Evolutionary conservation across 2,797 vertebrate species (phyloP).

Genomic region (Fringilla coelebs): DNA sequence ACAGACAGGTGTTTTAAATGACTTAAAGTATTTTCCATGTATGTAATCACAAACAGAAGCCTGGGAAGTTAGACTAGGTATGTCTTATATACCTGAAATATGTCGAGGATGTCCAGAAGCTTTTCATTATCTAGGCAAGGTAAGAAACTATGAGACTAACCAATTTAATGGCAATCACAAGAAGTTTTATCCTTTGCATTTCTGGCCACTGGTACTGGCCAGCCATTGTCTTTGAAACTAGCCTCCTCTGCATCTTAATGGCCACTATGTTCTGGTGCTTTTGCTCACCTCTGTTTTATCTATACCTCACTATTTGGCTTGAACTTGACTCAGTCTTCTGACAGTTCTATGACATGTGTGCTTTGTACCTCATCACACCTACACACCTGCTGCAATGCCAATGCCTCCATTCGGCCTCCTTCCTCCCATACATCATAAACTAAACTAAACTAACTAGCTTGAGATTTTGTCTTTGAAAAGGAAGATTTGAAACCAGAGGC

Average conservation of each 20-base stretch:
- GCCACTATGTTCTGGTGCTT: not conserved
- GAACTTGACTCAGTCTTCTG: not conserved
- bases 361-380: conserved; percentile 8
- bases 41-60: not conserved
- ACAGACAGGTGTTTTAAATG: not conserved
- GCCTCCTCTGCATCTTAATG: not conserved
- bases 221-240: not conserved
- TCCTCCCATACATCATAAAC: not conserved
- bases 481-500: not conserved
- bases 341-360: not conserved
- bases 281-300: not conserved
- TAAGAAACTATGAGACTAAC: not conserved
- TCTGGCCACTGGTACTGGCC: not conserved
- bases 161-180: not conserved
- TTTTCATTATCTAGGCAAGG: not conserved
- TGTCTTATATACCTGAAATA: not conserved
- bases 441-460: not conserved
- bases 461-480: not conserved
- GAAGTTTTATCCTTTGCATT: not conserved
- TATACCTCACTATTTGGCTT: not conserved
- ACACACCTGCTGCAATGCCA: conserved; percentile 19
- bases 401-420: not conserved
- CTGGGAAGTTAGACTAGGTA: not conserved
- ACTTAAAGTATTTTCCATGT: not conserved
- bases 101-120: not conserved